A percentile compares a stretch with the other conserved stretches of the same genome.
Conservation (phyloP, 2,888 invertebrate genomes). For the Mesorhabditis sp. region DNA sequence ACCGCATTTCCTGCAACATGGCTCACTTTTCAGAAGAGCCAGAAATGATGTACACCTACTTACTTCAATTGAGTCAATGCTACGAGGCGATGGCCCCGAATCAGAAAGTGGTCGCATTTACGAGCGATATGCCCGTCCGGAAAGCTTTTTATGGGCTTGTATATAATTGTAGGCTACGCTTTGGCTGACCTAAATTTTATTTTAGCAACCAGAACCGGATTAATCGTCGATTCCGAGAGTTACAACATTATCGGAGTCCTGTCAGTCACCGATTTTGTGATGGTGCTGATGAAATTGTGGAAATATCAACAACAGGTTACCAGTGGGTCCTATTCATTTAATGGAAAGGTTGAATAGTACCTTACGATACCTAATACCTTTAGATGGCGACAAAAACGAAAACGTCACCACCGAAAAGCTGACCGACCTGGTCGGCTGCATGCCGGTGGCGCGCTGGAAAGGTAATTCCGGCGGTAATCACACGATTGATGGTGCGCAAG, state of each 20-base stretch:
- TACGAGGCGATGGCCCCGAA: slow-evolving; percentile 35
- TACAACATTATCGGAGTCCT: slow-evolving; percentile 29
- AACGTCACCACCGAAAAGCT: not conserved
- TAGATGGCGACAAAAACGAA: not conserved
- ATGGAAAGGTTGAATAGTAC: too few relatives aligned
- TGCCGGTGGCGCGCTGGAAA: slow-evolving; percentile 1
- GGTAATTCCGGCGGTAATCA: not conserved
- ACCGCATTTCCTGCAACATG: too few relatives aligned
- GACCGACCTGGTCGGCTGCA: slow-evolving; percentile 5
- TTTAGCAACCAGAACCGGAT: slow-evolving; percentile 28
- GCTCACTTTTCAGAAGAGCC: slow-evolving; percentile 20
- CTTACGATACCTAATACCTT: not conserved
- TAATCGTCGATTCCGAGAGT: slow-evolving; percentile 27
- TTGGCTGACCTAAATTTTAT: not conserved
- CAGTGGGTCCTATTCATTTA: not conserved
- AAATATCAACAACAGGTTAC: slow-evolving; percentile 9
- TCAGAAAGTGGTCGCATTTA: slow-evolving; percentile 31
- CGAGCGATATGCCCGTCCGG: slow-evolving; percentile 28
- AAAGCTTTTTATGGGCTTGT: slow-evolving; percentile 33
- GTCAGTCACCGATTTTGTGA: slow-evolving; percentile 35
- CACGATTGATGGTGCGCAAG: not conserved
- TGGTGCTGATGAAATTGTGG: slow-evolving; percentile 23
- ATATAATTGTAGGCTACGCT: slow-evolving; percentile 33
- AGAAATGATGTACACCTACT: slow-evolving; percentile 29
- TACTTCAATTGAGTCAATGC: slow-evolving; percentile 30